Conservation (phyloP, 2,113 vertebrate genomes). For the Pitta sordida region DNA sequence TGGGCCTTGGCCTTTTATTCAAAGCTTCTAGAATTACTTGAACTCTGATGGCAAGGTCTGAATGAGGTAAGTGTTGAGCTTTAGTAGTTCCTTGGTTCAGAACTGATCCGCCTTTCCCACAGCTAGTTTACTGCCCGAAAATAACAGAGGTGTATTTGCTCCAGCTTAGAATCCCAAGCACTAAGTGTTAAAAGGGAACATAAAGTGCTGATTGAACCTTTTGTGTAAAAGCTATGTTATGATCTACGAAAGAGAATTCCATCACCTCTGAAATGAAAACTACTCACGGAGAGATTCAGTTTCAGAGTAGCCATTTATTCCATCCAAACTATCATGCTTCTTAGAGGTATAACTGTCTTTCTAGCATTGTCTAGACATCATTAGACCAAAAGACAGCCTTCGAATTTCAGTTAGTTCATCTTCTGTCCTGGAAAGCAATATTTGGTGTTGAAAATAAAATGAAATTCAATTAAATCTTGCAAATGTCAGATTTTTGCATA, state of each 20-base stretch:
- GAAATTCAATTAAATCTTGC: not conserved
- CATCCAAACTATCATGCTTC: not conserved
- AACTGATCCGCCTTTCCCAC: not conserved
- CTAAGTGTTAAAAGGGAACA: not conserved
- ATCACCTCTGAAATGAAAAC: not conserved
- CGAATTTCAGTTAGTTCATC: not conserved
- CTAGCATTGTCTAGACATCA: not conserved
- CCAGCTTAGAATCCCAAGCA: not conserved
- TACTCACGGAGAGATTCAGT: not conserved
- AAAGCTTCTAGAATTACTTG: not conserved
- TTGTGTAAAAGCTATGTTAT: not conserved
- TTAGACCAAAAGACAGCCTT: not conserved
- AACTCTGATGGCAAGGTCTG: not conserved
- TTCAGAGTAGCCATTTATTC: not conserved
- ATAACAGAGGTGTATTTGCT: not conserved
- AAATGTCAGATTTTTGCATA: not conserved
- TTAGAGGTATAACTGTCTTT: not conserved
- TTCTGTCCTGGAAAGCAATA: not conserved
- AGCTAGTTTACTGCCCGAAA: not conserved
- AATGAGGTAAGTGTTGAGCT: slow-evolving; percentile 14
- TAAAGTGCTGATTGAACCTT: not conserved
- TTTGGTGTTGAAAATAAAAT: not conserved
- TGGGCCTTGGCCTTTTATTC: not conserved
- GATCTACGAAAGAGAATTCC: not conserved
- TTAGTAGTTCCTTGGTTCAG: not conserved